phyloP scores from a whole-genome alignment of 2,888 invertebrate species.

The Coleophora deauratella region DNA sequence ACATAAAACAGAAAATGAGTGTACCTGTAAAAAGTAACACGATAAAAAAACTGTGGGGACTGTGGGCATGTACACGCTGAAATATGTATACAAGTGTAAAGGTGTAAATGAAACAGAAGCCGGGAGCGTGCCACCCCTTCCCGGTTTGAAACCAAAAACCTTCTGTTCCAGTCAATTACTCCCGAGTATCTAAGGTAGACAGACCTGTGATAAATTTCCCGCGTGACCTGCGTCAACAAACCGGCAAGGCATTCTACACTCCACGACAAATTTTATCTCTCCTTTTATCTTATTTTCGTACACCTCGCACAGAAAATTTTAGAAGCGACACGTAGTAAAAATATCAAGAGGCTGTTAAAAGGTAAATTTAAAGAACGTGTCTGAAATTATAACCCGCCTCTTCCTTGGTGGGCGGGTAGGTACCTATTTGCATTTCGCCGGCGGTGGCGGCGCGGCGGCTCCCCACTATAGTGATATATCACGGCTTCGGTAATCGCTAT shows the following conservation, averaged over 20 bases:
- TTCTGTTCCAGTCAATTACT: conserved; percentile 48
- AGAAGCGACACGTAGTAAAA: conserved; percentile 56
- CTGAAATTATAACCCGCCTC: conserved; percentile 47
- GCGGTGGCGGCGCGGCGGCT: background rate
- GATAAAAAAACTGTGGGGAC: too few species aligned
- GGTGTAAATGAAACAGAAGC: background rate
- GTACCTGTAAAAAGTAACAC: too few species aligned
- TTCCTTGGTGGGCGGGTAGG: conserved; percentile 19
- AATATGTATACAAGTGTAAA: background rate
- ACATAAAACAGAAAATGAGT: too few species aligned
- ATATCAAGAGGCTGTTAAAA: conserved; percentile 60
- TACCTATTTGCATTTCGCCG: conserved; percentile 42
- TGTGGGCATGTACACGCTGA: too few species aligned
- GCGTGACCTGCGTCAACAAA: conserved; percentile 57
- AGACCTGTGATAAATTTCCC: conserved; percentile 53
- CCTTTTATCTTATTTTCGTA: conserved; percentile 45
- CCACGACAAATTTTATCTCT: conserved; percentile 44
- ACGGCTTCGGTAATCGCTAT: background rate
- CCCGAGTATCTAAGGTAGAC: conserved; percentile 44
- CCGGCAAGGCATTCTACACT: conserved; percentile 24
- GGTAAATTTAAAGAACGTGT: conserved; percentile 62
- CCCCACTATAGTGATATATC: conserved; percentile 2
- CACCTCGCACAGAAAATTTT: conserved; percentile 40
- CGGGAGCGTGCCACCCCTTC: background rate
- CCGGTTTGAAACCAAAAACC: conserved; percentile 28